These are phyloP conservation scores for Stegodyphus mimosarum DNA, from an alignment of 1,140 invertebrate species.

Conservation along the genomic window DNA sequence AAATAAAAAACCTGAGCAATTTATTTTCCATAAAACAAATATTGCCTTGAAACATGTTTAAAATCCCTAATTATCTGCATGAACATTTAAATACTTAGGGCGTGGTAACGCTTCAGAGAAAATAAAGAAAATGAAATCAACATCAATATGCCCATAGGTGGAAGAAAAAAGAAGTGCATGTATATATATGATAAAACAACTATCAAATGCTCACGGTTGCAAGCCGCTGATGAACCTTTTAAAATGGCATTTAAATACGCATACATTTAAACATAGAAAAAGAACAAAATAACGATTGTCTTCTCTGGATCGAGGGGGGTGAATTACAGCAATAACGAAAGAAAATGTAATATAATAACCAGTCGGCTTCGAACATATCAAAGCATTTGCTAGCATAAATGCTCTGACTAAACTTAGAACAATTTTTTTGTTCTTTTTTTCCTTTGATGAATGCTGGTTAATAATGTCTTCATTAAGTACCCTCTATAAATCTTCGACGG, in stretches of 20 bases:
- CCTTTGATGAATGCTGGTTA: constrained; percentile 42
- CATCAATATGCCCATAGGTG: too few relatives aligned
- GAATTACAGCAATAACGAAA: background rate
- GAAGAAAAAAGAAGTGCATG: too few relatives aligned
- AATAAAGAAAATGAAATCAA: too few relatives aligned
- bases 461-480: constrained; percentile 47
- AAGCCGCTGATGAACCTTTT: too few relatives aligned
- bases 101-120: too few relatives aligned
- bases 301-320: background rate
- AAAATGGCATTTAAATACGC: background rate
- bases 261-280: background rate
- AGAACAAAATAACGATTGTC: background rate
- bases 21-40: too few relatives aligned
- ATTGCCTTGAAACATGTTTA: too few relatives aligned
- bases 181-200: too few relatives aligned
- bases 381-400: constrained; percentile 28
- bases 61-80: too few relatives aligned
- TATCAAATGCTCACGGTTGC: too few relatives aligned
- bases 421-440: constrained; percentile 2
- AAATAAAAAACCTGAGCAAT: too few relatives aligned
- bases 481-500: constrained; percentile 32
- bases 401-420: background rate
- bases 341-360: background rate
- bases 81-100: too few relatives aligned
- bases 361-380: background rate